Conservation (phyloP, 2,888 invertebrate genomes). For the Drosophila ustulata region DNA sequence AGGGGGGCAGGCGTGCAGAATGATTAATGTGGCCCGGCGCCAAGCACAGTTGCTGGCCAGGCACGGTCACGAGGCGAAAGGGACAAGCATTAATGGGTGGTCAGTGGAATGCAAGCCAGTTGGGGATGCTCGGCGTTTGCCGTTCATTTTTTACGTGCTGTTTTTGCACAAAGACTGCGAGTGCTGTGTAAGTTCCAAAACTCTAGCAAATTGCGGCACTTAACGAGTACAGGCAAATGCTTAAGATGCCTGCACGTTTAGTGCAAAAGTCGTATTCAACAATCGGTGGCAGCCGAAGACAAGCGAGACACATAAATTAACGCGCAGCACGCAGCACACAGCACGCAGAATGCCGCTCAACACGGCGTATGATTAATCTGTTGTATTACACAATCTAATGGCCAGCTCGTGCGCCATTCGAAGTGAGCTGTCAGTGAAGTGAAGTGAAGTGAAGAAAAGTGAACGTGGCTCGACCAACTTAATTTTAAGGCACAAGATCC, state of each 20-base stretch:
- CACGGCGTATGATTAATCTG: slow-evolving; percentile 75
- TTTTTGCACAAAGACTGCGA: slow-evolving; percentile 18
- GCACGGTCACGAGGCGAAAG: slow-evolving; percentile 30
- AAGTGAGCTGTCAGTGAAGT: slow-evolving; percentile 52
- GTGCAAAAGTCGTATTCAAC: slow-evolving; percentile 54
- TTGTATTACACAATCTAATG: slow-evolving; percentile 74
- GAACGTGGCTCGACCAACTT: slow-evolving; percentile 42
- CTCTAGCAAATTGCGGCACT: slow-evolving; percentile 54
- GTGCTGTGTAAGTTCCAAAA: slow-evolving; percentile 30
- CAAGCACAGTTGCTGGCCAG: neutral
- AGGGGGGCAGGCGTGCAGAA: slow-evolving; percentile 63
- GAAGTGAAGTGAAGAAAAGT: slow-evolving; percentile 25
- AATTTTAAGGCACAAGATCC: slow-evolving; percentile 52
- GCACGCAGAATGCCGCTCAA: slow-evolving; percentile 15
- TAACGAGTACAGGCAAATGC: slow-evolving; percentile 42
- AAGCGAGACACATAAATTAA: slow-evolving; percentile 61
- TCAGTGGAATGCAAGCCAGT: slow-evolving; percentile 49
- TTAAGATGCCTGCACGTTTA: slow-evolving; percentile 62
- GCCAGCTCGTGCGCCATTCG: slow-evolving; percentile 65
- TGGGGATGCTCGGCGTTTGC: slow-evolving; percentile 26
- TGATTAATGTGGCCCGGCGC: slow-evolving; percentile 66
- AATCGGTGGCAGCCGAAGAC: slow-evolving; percentile 42
- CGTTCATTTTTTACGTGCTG: slow-evolving; percentile 66
- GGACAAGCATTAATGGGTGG: slow-evolving; percentile 66
- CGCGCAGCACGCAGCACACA: slow-evolving; percentile 26